Evolutionary conservation across 2,797 vertebrate species (phyloP).

Genomic region (Pseudomugil gertrudae): DNA sequence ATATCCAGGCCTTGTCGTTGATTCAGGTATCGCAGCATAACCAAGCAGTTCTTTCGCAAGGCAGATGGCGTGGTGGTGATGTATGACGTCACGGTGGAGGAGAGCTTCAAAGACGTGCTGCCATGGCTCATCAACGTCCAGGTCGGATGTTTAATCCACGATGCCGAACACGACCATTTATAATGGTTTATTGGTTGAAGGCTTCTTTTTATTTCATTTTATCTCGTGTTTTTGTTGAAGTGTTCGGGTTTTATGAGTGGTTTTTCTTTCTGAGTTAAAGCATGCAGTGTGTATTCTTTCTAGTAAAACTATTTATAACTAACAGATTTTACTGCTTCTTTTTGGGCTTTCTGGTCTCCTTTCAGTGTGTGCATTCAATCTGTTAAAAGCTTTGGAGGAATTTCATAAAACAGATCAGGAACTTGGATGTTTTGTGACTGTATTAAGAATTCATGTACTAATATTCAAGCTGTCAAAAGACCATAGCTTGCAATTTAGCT

Average conservation of each 20-base stretch:
- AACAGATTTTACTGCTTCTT: neutral
- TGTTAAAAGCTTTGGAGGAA: neutral
- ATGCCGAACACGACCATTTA: neutral
- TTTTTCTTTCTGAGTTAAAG: neutral
- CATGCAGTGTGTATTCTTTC: neutral
- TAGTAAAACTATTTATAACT: too few relatives aligned
- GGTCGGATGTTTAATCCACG: slow-evolving; percentile 64
- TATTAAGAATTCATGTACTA: neutral
- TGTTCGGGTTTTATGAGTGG: neutral
- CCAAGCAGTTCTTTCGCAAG: slow-evolving; percentile 94
- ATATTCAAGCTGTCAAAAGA: neutral
- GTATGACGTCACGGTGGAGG: slow-evolving; percentile 88
- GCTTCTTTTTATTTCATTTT: neutral
- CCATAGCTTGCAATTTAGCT: neutral
- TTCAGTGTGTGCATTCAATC: neutral
- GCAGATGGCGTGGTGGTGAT: slow-evolving; percentile 90
- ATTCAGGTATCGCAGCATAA: slow-evolving; percentile 89
- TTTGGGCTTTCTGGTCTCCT: neutral
- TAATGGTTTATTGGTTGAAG: neutral
- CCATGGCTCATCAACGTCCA: slow-evolving; percentile 90
- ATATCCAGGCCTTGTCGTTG: neutral
- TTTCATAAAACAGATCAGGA: neutral
- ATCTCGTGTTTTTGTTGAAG: neutral
- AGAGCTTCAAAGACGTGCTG: slow-evolving; percentile 86
- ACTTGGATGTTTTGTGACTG: neutral